A percentile compares a stretch with the other conserved stretches of the same genome.
These are phyloP conservation scores for Scrobipalpa costella DNA, from an alignment of 2,888 invertebrate species.

Conservation along the genomic window DNA sequence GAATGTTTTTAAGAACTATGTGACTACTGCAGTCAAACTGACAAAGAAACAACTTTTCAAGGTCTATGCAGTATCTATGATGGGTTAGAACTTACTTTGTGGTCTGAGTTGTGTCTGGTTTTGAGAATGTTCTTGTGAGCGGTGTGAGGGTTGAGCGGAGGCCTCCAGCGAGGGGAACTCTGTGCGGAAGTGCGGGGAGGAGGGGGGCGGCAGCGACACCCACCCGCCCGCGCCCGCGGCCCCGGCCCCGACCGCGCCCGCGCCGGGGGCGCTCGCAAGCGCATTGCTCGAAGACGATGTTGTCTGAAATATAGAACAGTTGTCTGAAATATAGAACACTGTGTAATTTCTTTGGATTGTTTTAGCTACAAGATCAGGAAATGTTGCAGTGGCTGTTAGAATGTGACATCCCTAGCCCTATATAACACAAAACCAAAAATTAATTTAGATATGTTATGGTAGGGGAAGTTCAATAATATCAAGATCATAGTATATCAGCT, in stretches of 20 bases:
- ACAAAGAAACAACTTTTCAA: no score
- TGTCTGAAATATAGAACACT: neutral
- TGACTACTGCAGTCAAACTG: no score
- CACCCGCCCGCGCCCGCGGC: slow-evolving; percentile 74
- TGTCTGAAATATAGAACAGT: neutral
- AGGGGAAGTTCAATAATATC: no score
- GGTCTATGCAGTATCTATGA: no score
- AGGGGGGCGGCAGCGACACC: slow-evolving; percentile 82
- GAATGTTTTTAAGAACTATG: no score
- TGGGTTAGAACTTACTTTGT: slow-evolving; percentile 69
- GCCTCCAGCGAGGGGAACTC: slow-evolving; percentile 94
- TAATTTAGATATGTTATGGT: no score
- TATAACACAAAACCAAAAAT: no score
- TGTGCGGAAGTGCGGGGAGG: slow-evolving; percentile 96
- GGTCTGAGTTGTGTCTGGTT: slow-evolving; percentile 74
- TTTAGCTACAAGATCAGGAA: neutral
- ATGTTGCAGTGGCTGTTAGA: no score
- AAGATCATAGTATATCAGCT: no score
- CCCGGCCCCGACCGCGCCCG: slow-evolving; percentile 83
- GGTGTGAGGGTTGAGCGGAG: slow-evolving; percentile 84
- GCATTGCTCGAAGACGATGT: slow-evolving; percentile 4
- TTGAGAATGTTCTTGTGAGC: slow-evolving; percentile 65
- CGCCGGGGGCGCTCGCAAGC: slow-evolving; percentile 73
- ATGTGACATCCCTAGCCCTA: no score
- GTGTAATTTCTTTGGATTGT: neutral